These are phyloP conservation scores for Peromyscus californicus DNA, from an alignment of 2,113 vertebrate species.

Conservation along the genomic window DNA sequence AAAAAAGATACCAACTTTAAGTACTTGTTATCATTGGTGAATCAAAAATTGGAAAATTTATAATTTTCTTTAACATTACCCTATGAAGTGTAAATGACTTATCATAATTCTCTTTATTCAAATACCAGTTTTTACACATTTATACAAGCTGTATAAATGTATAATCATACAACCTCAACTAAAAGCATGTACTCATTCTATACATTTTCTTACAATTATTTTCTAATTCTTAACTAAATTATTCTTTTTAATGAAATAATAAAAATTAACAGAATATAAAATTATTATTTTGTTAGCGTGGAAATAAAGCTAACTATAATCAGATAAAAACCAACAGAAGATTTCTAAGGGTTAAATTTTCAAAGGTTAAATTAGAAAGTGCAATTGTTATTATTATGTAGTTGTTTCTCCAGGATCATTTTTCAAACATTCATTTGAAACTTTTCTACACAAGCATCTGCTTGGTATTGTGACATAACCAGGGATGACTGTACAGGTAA, in stretches of 20 bases:
- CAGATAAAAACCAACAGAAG: background rate
- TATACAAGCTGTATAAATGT: background rate
- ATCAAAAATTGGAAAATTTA: background rate
- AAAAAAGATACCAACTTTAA: background rate
- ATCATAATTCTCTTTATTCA: background rate
- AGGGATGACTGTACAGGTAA: background rate
- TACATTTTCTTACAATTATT: constrained; percentile 17
- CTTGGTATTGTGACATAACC: background rate
- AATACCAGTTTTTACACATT: constrained; percentile 29
- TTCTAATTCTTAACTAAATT: constrained; percentile 7
- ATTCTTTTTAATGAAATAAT: constrained; percentile 12
- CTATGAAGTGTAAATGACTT: background rate
- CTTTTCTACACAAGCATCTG: background rate
- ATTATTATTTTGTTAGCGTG: background rate
- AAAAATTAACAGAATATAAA: constrained; percentile 1
- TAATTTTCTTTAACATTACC: background rate
- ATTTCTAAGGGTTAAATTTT: background rate
- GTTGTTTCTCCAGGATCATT: background rate
- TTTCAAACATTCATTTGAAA: background rate
- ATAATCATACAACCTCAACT: background rate
- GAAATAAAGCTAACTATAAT: background rate
- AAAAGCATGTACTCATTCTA: background rate
- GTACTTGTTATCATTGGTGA: background rate
- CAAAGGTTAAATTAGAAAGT: background rate
- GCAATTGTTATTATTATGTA: background rate